Evolutionary conservation across 2,113 vertebrate genomes (phyloP).

Genomic region (Phoenicopterus ruber): DNA sequence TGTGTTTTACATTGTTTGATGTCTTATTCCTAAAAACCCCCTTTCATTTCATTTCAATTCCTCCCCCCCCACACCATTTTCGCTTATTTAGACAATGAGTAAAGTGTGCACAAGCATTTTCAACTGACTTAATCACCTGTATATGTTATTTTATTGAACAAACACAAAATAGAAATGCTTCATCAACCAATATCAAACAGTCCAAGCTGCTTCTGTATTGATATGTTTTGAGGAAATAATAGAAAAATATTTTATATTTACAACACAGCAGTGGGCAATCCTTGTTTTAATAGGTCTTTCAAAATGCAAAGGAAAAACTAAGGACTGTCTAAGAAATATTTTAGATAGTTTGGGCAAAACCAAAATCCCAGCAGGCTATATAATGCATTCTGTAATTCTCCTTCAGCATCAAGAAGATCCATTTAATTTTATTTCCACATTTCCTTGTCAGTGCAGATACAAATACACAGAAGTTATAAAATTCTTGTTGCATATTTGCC

Average conservation of each 20-base stretch:
- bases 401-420: neutral
- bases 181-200: neutral
- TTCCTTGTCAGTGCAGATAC: neutral
- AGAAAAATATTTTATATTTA: neutral
- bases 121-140: neutral
- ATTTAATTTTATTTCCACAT: constrained; percentile 15
- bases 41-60: neutral
- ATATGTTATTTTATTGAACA: neutral
- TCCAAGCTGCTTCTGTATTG: neutral
- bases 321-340: neutral
- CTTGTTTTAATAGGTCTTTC: neutral
- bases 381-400: neutral
- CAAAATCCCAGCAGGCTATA: neutral
- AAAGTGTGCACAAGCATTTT: neutral
- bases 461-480: neutral
- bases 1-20: neutral
- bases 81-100: neutral
- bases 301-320: neutral
- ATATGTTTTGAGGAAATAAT: neutral
- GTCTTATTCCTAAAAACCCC: neutral
- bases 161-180: neutral
- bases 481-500: neutral
- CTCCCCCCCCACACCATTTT: fast-evolving
- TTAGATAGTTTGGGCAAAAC: neutral
- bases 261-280: neutral